Percentiles rank a stretch among this genome's conserved stretches.
These are phyloP conservation scores for Python bivittatus DNA, from an alignment of 2,113 vertebrate genomes.

Conservation along the genomic window DNA sequence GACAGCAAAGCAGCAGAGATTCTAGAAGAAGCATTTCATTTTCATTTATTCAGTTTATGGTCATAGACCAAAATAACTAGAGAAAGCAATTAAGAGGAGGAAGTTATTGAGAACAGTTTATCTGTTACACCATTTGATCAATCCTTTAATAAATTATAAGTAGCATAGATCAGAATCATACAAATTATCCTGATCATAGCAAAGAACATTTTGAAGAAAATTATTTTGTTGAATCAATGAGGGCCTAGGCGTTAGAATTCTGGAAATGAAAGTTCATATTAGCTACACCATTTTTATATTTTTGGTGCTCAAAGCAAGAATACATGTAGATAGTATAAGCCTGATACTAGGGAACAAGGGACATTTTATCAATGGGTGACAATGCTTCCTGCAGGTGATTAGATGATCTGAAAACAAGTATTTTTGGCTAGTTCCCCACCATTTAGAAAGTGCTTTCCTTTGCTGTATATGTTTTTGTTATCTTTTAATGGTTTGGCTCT, in stretches of 20 bases:
- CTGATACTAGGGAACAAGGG: background rate
- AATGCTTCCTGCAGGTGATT: background rate
- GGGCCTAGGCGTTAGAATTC: background rate
- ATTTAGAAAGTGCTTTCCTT: background rate
- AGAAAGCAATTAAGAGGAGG: background rate
- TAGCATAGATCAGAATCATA: conserved; percentile 7
- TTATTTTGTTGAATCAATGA: background rate
- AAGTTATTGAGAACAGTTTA: background rate
- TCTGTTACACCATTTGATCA: conserved; percentile 1
- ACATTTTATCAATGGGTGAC: background rate
- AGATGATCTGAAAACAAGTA: no score
- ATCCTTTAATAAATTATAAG: conserved; percentile 23
- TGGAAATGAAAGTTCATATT: background rate
- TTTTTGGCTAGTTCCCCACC: no score
- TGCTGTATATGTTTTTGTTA: background rate
- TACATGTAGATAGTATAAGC: background rate
- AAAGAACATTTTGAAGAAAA: background rate
- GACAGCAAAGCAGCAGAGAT: background rate
- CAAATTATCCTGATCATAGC: background rate
- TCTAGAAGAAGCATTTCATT: background rate
- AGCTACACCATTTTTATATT: background rate
- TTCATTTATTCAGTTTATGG: background rate
- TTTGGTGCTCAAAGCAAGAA: background rate
- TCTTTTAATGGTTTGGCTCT: background rate
- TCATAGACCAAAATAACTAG: background rate